Conservation (phyloP, 2,888 invertebrate genomes). For the Nasonia oneida region DNA sequence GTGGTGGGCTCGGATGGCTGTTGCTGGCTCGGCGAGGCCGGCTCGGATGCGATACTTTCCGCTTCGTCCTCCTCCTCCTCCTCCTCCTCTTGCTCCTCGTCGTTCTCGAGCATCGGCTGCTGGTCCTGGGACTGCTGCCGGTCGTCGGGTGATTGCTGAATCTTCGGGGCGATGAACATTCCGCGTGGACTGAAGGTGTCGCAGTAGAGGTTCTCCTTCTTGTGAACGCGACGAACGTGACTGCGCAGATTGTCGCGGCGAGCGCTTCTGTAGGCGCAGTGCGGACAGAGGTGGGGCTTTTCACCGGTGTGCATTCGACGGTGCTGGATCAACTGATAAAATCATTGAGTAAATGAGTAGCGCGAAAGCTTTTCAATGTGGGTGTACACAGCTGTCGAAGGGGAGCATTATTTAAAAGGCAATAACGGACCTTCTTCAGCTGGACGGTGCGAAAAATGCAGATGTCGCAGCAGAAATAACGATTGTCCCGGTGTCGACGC, state of each 20-base stretch:
- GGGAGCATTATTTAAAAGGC: too few relatives aligned
- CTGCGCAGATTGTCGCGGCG: slow-evolving; percentile 82
- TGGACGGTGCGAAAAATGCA: slow-evolving; percentile 82
- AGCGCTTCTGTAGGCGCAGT: slow-evolving; percentile 81
- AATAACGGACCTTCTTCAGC: slow-evolving; percentile 80
- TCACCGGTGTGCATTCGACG: slow-evolving; percentile 82
- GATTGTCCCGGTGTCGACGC: slow-evolving; percentile 80
- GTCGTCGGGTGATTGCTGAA: slow-evolving; percentile 15
- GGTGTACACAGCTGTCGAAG: too few relatives aligned
- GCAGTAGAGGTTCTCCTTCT: slow-evolving; percentile 81
- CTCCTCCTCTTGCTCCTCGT: not conserved
- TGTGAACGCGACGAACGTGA: slow-evolving; percentile 82
- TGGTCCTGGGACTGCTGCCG: not conserved
- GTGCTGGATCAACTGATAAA: slow-evolving; percentile 79
- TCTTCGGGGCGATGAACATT: slow-evolving; percentile 77
- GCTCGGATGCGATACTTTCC: not conserved
- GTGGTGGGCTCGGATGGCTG: not conserved
- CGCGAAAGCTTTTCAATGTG: too few relatives aligned
- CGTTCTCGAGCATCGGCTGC: not conserved
- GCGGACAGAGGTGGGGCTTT: slow-evolving; percentile 82
- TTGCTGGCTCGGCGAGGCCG: not conserved
- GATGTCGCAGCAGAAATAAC: slow-evolving; percentile 81
- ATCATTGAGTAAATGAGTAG: not conserved
- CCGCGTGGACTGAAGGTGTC: slow-evolving; percentile 82
- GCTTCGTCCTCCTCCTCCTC: not conserved